A percentile compares a stretch with the other conserved stretches of the same genome.
Conservation (phyloP, 2,888 invertebrate species). For the Scaptomyza tumidula region DNA sequence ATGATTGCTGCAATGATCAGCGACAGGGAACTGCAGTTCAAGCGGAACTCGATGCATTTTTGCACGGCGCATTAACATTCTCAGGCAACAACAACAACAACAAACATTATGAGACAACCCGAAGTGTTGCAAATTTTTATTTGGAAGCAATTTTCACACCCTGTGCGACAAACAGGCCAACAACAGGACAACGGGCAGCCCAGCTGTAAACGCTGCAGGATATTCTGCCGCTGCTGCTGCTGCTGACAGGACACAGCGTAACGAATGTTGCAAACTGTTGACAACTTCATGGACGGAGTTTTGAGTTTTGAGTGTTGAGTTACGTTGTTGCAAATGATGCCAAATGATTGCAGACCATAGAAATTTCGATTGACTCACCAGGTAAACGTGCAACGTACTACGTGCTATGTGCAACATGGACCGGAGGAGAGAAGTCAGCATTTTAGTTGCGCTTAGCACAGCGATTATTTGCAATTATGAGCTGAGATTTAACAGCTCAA, state of each 20-base stretch:
- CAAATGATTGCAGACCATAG: conserved; percentile 82
- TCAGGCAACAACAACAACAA: conserved; percentile 41
- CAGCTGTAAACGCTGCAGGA: conserved; percentile 46
- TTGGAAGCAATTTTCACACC: conserved; percentile 83
- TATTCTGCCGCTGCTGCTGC: conserved; percentile 30
- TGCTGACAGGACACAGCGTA: conserved; percentile 58
- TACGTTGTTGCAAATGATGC: conserved; percentile 75
- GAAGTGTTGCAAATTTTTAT: conserved; percentile 80
- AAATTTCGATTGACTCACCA: conserved; percentile 72
- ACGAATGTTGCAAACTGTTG: conserved; percentile 68
- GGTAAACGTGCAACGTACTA: conserved; percentile 18
- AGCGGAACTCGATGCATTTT: conserved; percentile 55
- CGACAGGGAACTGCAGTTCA: conserved; percentile 22
- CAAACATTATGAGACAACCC: conserved; percentile 48
- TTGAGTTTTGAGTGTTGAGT: conserved; percentile 16
- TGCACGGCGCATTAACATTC: conserved; percentile 66
- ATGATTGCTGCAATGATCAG: conserved; percentile 71
- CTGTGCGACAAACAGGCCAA: conserved; percentile 63
- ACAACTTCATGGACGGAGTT: conserved; percentile 72
- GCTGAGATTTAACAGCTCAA: conserved; percentile 60
- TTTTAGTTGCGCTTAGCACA: conserved; percentile 68
- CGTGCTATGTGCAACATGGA: conserved; percentile 14
- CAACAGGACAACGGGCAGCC: conserved; percentile 32
- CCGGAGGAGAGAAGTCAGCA: conserved; percentile 46
- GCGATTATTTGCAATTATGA: conserved; percentile 80